A percentile compares a stretch with the other conserved stretches of the same genome.
Conservation (phyloP, 30 jellyfish, hydroid and myxozoan genomes). For the Chrysaora quinquecirrha region DNA sequence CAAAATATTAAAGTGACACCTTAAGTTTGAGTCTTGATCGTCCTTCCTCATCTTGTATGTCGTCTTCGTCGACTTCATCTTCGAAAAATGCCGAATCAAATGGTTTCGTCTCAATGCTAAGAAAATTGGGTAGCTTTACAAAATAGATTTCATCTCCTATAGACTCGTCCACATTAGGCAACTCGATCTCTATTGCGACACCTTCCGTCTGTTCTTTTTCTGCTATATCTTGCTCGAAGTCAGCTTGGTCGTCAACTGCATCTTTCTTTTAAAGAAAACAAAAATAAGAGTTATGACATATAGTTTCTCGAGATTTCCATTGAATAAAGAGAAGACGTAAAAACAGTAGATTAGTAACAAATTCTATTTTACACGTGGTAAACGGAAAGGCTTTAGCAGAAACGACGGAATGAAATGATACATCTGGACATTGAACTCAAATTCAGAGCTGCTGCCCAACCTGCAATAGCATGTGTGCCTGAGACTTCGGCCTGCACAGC, state of each 20-base stretch:
- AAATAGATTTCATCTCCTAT: slow-evolving; percentile 84
- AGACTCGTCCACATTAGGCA: slow-evolving; percentile 82
- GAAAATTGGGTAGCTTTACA: slow-evolving; percentile 91
- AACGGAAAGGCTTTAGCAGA: neutral
- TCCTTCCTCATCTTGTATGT: slow-evolving; percentile 94
- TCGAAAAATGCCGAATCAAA: slow-evolving; percentile 87
- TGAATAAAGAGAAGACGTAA: too few species aligned
- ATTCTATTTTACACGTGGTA: neutral
- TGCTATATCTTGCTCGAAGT: too few species aligned
- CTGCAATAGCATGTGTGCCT: too few species aligned
- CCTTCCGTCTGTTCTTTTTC: slow-evolving; percentile 81
- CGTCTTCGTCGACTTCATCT: slow-evolving; percentile 95
- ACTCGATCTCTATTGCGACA: slow-evolving; percentile 81
- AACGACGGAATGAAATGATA: too few species aligned
- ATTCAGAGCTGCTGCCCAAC: too few species aligned
- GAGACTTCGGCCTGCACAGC: too few species aligned
- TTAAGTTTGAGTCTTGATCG: slow-evolving; percentile 90
- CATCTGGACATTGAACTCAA: too few species aligned
- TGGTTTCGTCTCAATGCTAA: slow-evolving; percentile 96
- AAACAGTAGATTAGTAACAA: too few species aligned
- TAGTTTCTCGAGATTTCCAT: neutral
- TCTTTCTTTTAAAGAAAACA: slow-evolving; percentile 7
- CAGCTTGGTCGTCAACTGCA: slow-evolving; percentile 36
- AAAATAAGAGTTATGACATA: neutral
- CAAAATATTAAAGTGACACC: too few species aligned